Conservation (phyloP, 2,797 vertebrate species). For the Malurus leucopterus region DNA sequence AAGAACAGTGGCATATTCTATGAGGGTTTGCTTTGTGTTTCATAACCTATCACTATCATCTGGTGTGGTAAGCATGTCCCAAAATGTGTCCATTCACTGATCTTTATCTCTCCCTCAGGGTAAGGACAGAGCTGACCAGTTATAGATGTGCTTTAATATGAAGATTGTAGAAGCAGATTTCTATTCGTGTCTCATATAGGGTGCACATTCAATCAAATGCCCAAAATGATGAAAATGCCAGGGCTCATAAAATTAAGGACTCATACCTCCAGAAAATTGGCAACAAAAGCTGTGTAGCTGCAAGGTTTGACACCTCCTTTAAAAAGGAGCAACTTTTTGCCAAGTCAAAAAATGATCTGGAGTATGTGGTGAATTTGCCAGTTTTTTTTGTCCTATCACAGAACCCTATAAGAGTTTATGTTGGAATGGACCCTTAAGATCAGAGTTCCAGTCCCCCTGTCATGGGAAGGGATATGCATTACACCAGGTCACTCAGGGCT, state of each 20-base stretch:
- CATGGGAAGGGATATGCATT: accelerated
- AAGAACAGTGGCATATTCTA: not conserved
- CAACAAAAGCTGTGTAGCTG: not conserved
- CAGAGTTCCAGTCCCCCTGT: accelerated
- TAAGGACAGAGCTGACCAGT: not conserved
- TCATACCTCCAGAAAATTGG: not conserved
- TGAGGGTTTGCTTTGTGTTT: not conserved
- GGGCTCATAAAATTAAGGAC: not conserved
- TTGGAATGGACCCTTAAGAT: not conserved
- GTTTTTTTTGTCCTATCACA: not conserved
- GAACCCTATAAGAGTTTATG: not conserved
- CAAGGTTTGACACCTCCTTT: not conserved
- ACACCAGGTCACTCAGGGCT: not conserved
- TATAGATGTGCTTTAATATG: not conserved
- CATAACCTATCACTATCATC: not conserved
- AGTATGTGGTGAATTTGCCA: not conserved
- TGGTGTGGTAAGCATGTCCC: not conserved
- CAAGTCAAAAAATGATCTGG: not conserved
- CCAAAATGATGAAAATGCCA: not conserved
- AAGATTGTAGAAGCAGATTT: not conserved
- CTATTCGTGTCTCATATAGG: not conserved
- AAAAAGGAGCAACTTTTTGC: not conserved
- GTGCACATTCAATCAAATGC: not conserved
- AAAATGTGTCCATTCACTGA: not conserved
- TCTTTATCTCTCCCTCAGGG: not conserved